Evolutionary conservation across 2,797 vertebrate genomes (phyloP).

Genomic region (Merluccius polli): DNA sequence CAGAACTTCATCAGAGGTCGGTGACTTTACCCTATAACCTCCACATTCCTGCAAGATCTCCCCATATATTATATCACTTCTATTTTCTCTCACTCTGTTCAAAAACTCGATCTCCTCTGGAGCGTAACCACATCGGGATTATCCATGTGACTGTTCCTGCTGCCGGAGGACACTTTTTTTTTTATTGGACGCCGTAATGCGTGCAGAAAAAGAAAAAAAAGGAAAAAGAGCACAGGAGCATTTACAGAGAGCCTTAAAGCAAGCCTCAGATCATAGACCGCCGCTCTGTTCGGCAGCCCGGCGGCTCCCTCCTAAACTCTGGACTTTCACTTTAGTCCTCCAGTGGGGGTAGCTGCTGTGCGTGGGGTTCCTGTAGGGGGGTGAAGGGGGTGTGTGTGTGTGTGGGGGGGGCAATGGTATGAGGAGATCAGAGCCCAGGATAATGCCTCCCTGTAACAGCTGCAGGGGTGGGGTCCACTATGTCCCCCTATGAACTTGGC

Average conservation of each 20-base stretch:
- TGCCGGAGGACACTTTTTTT: neutral
- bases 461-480: slow-evolving; percentile 28
- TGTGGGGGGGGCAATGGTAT: slow-evolving; percentile 7
- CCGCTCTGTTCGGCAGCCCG: neutral
- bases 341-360: neutral
- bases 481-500: slow-evolving; percentile 34
- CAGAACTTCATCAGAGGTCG: neutral
- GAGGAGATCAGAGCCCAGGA: slow-evolving; percentile 26
- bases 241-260: neutral
- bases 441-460: slow-evolving; percentile 43
- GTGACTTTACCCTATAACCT: neutral
- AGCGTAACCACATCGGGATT: neutral
- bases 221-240: neutral
- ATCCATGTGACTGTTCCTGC: neutral
- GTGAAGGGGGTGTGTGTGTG: neutral
- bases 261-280: neutral
- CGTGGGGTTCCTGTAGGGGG: neutral
- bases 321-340: neutral
- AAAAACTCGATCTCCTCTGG: neutral
- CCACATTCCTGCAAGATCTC: neutral
- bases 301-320: neutral
- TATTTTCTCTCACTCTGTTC: neutral
- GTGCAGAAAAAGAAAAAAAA: neutral
- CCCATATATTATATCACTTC: neutral
- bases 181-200: neutral